phyloP scores from a whole-genome alignment of 2,113 vertebrate species.

The Brachirus orientalis region DNA sequence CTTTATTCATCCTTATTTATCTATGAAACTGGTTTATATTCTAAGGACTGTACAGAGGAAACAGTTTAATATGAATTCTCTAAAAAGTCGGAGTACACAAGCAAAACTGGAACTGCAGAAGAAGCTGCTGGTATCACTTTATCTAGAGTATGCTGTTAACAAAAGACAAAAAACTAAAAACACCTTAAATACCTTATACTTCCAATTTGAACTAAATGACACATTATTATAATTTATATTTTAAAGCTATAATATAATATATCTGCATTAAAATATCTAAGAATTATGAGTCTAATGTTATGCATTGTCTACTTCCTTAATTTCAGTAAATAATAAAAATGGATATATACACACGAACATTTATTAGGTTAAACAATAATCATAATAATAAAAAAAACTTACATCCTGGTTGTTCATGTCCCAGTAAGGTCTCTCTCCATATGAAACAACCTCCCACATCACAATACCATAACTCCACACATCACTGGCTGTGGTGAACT shows the following conservation, averaged over 20 bases:
- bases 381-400: constrained; percentile 68
- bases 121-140: not conserved
- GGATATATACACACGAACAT: not conserved
- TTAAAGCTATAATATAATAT: too few species aligned
- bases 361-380: not conserved
- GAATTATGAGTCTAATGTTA: too few species aligned
- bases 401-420: constrained; percentile 99
- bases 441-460: constrained; percentile 99
- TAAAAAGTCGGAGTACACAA: constrained; percentile 23
- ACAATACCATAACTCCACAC: constrained; percentile 97
- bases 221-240: too few species aligned
- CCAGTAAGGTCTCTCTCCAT: constrained; percentile 96
- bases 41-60: not conserved
- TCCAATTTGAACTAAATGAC: too few species aligned
- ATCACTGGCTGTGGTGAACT: constrained; percentile 93
- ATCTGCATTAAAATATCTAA: too few species aligned
- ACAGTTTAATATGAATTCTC: constrained; percentile 35
- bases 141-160: not conserved
- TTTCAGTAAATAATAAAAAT: too few species aligned
- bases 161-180: not conserved
- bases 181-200: too few species aligned
- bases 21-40: constrained; percentile 3
- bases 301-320: too few species aligned
- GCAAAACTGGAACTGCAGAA: not conserved
- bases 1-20: constrained; percentile 8